Evolutionary conservation across 2,888 invertebrate species (phyloP), one percentile per base, ranked within the genome.

Genomic region (Nephrotoma flavescens): DNA sequence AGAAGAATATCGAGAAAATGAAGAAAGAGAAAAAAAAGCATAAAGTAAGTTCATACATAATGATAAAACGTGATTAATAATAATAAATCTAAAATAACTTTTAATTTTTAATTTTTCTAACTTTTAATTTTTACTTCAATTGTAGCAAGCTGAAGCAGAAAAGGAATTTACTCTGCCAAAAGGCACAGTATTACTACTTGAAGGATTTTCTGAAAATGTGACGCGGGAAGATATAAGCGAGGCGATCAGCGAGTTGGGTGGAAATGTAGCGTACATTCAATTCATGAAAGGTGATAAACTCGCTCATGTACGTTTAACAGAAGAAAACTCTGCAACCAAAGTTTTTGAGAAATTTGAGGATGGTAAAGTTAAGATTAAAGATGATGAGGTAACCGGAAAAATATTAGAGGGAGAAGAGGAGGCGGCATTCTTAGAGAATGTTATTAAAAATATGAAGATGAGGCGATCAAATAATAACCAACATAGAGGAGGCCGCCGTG

Each of bases 161-260:
- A 92, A 92, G 87, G 91, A 93, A 45, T 90, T 93, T 86, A 93
- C 93, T 87, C 91, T 96, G 86, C 95, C 96, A 0, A 95, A 94
- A 88, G 96, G 96, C 45, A 94, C 96, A 0, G 93, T 97, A 42
- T 90, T 98, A 19, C 93, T 95, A 88, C 94, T 97, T 88, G 93
- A 93, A 45, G 94, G 95, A 11, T 92, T 94, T 31, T 92, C 93
- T 2, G 94, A 94, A 12, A 94, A 93, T 86, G 92, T 93, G 89
- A 92, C 94, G 1, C 92, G 96, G 45, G 97, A 97, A 90, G 93
- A 95, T 88, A 94, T 98, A 42, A 96, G 95, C 89, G 94, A 94
- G 87, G 94, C 94, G 83, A 15, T 87, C 42, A 41, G 2, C 41
- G 42, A 19, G 3, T 47, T 83, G 31, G 52, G 83, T 1, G 89